Conservation (phyloP, 2,797 vertebrate genomes). For the Luscinia megarhynchos region DNA sequence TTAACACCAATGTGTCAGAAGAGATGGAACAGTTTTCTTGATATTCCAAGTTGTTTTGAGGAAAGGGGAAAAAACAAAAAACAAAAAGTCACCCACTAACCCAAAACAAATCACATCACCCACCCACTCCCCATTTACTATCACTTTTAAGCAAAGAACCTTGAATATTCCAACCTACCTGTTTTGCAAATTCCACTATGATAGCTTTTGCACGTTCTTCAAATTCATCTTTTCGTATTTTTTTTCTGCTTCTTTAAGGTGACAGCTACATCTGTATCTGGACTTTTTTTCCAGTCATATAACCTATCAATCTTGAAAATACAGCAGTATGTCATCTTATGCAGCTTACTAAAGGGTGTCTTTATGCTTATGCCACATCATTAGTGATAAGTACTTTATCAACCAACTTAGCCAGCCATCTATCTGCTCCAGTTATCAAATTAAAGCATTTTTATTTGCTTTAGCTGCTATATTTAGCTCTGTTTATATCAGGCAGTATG, state of each 20-base stretch:
- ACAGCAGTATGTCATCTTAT: background rate
- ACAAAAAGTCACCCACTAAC: background rate
- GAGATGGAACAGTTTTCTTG: background rate
- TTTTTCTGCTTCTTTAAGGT: conserved; percentile 99
- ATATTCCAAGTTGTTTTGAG: background rate
- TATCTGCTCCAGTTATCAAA: background rate
- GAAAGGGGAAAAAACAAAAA: background rate
- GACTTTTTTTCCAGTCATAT: conserved; percentile 98
- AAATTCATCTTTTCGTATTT: conserved; percentile 97
- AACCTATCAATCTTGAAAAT: conserved; percentile 91
- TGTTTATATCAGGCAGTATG: background rate
- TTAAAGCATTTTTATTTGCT: background rate
- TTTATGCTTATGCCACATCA: background rate
- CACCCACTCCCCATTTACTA: background rate
- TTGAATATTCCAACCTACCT: conserved; percentile 78
- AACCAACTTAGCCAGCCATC: background rate
- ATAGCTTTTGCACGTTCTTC: conserved; percentile 91
- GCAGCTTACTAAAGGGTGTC: background rate
- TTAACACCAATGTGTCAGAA: background rate
- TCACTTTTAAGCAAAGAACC: background rate
- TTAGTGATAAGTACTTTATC: background rate
- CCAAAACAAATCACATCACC: background rate
- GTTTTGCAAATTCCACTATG: conserved; percentile 95
- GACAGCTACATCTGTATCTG: conserved; percentile 89
- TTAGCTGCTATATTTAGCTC: background rate